Conservation (phyloP, 1,140 invertebrate genomes). For the Cyrtorhinus lividipennis region DNA sequence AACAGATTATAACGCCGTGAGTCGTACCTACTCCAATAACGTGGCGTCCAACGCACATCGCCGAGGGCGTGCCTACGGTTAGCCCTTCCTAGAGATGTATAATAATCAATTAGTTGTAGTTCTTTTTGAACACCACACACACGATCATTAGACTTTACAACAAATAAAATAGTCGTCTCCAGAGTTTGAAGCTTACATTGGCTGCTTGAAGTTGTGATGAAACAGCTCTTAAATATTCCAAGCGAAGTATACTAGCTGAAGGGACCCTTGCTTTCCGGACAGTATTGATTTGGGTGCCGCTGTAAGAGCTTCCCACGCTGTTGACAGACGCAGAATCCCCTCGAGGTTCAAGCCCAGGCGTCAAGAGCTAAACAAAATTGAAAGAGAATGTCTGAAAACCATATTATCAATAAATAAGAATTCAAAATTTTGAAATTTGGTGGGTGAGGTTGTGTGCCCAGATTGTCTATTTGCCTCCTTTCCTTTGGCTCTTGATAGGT, state of each 20-base stretch:
- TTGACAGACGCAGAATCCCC: conserved; percentile 30
- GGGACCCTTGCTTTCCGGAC: conserved; percentile 20
- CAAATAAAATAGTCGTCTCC: no score
- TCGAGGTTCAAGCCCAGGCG: conserved; percentile 24
- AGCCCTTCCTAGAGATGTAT: conserved; percentile 58
- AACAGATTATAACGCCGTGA: conserved; percentile 78
- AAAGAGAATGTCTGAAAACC: not conserved
- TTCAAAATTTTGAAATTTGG: no score
- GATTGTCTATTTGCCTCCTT: no score
- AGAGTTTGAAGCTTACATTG: conserved; percentile 40
- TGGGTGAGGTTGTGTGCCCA: no score
- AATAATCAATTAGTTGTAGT: no score
- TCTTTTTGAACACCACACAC: no score
- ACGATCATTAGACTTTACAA: no score
- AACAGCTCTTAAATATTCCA: conserved; percentile 66
- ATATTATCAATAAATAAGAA: no score
- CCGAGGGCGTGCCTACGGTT: conserved; percentile 73
- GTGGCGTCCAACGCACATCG: conserved; percentile 51
- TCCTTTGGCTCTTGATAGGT: not conserved
- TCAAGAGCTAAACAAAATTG: conserved; percentile 16
- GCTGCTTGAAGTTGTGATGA: conserved; percentile 73
- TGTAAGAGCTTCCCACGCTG: conserved; percentile 24
- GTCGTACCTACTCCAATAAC: conserved; percentile 83
- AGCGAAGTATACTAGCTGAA: conserved; percentile 57
- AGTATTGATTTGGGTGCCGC: not conserved